Percentiles rank a stretch among this genome's conserved stretches.
phyloP scores from a whole-genome alignment of 2,113 vertebrate genomes.

The Aspidoscelis tigris region DNA sequence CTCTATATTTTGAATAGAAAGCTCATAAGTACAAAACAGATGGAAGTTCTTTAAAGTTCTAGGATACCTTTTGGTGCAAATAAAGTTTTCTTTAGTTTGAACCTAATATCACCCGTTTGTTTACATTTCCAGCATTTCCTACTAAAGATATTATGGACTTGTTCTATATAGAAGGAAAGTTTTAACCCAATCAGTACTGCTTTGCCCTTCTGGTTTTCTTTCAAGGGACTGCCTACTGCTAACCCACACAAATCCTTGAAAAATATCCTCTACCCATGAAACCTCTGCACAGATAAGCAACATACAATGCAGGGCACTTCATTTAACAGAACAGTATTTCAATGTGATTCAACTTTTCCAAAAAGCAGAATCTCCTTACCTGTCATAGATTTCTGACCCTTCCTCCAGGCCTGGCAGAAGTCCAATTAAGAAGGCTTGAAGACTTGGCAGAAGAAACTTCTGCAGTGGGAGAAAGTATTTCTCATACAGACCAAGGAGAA shows the following conservation, averaged over 20 bases:
- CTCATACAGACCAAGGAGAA: slow-evolving; percentile 91
- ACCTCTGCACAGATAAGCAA: no score
- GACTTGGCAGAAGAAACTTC: slow-evolving; percentile 90
- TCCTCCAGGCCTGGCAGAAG: slow-evolving; percentile 95
- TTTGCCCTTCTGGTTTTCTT: background rate
- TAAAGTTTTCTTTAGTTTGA: background rate
- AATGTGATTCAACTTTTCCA: background rate
- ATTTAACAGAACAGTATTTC: background rate
- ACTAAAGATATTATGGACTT: background rate
- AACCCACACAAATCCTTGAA: background rate
- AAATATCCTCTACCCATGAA: background rate
- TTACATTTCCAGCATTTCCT: background rate
- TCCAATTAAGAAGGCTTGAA: slow-evolving; percentile 94
- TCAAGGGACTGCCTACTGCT: background rate
- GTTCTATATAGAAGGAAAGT: background rate
- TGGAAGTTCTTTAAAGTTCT: background rate
- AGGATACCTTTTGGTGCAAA: background rate
- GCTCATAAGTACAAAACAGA: background rate
- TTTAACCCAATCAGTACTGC: background rate
- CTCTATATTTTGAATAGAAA: background rate
- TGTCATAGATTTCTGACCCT: slow-evolving; percentile 94
- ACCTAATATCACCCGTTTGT: background rate
- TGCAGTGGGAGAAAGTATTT: slow-evolving; percentile 96
- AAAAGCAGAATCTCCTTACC: slow-evolving; percentile 72
- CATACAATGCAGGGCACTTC: background rate